Percentiles rank a stretch among this genome's conserved stretches.
These are phyloP conservation scores for Melanotaenia pygmaea DNA, from an alignment of 2,797 vertebrate species.

Conservation along the genomic window DNA sequence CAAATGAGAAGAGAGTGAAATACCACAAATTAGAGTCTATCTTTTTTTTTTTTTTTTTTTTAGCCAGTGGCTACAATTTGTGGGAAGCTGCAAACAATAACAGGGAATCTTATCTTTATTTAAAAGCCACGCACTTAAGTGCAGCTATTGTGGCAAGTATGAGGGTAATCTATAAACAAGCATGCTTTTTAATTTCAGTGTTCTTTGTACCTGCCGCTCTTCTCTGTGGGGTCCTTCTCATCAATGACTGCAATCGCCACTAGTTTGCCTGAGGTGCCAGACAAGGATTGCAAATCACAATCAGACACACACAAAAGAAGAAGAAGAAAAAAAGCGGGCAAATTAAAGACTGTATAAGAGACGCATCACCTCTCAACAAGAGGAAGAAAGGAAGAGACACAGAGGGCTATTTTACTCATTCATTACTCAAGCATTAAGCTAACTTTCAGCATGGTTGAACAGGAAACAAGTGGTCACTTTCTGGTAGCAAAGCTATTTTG, in stretches of 20 bases:
- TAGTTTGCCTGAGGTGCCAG: constrained; percentile 89
- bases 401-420: constrained; percentile 44
- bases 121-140: constrained; percentile 43
- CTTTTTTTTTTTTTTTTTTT: constrained; percentile 46
- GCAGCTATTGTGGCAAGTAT: constrained; percentile 25
- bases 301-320: constrained; percentile 32
- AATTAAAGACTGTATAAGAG: constrained; percentile 56
- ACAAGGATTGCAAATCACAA: constrained; percentile 68
- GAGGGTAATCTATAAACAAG: constrained; percentile 50
- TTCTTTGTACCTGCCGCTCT: constrained; percentile 89
- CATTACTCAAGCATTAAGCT: constrained; percentile 52
- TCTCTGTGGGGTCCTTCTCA: constrained; percentile 91
- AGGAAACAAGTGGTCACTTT: constrained; percentile 66
- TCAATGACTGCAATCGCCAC: constrained; percentile 94
- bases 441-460: constrained; percentile 49
- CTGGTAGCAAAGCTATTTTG: constrained; percentile 48
- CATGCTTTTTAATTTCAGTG: constrained; percentile 56
- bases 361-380: constrained; percentile 47
- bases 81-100: constrained; percentile 65
- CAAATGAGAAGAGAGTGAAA: constrained; percentile 71
- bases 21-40: constrained; percentile 36
- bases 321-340: constrained; percentile 43
- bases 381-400: constrained; percentile 26
- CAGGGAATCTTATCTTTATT: constrained; percentile 59
- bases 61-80: constrained; percentile 63